These are phyloP conservation scores for Maniola jurtina DNA, from an alignment of 1,140 invertebrate genomes.

Conservation along the genomic window DNA sequence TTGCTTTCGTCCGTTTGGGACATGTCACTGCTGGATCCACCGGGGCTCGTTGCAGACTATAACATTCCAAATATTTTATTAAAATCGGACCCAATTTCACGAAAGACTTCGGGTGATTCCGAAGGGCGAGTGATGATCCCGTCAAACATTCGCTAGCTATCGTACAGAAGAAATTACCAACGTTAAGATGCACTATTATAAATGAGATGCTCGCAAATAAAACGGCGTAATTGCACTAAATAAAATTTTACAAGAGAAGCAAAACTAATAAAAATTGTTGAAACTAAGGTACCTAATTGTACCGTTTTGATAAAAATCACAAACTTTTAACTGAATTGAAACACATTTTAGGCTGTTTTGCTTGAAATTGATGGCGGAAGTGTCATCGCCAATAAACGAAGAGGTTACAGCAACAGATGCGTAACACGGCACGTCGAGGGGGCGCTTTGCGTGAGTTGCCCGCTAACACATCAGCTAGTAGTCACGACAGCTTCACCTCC, in stretches of 20 bases:
- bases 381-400: slow-evolving; percentile 84
- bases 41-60: slow-evolving; percentile 30
- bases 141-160: neutral
- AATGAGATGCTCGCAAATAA: no score
- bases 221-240: no score
- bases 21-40: slow-evolving; percentile 54
- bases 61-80: slow-evolving; percentile 3
- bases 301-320: no score
- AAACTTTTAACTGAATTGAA: no score
- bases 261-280: no score
- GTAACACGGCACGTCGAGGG: slow-evolving; percentile 62
- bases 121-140: neutral
- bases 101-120: no score
- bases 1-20: slow-evolving; percentile 90
- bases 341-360: no score
- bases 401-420: slow-evolving; percentile 67
- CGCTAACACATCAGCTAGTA: slow-evolving; percentile 63
- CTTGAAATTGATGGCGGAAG: no score
- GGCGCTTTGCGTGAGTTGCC: slow-evolving; percentile 55
- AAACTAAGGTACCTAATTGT: no score
- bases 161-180: no score
- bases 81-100: neutral
- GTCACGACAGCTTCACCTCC: slow-evolving; percentile 58
- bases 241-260: no score
- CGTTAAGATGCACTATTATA: no score